Percentiles rank a stretch among this genome's conserved stretches.
Conservation (phyloP, 2,797 vertebrate species). For the Gallinago solitaria region DNA sequence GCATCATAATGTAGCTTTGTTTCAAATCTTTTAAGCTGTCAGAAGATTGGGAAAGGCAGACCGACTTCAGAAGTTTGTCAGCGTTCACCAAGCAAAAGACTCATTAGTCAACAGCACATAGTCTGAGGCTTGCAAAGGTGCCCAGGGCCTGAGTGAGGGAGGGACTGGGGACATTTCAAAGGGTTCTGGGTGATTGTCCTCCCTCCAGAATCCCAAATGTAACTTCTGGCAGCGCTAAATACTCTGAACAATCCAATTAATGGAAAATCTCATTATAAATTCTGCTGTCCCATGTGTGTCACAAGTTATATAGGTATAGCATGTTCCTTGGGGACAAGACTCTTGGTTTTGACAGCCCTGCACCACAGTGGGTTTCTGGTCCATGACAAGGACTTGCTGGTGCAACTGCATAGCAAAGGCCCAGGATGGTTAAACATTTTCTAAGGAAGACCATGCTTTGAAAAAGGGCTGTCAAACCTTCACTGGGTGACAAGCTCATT, state of each 20-base stretch:
- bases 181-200: not conserved
- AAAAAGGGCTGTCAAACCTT: not conserved
- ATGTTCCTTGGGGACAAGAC: not conserved
- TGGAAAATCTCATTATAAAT: not conserved
- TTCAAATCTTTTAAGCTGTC: constrained; percentile 60
- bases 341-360: not conserved
- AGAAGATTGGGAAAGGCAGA: constrained; percentile 8
- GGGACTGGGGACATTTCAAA: not conserved
- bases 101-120: not conserved
- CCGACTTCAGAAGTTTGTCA: constrained; percentile 21
- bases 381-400: not conserved
- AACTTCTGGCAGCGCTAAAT: not conserved
- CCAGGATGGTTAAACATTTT: not conserved
- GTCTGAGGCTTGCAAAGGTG: not conserved
- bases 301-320: not conserved
- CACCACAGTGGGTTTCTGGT: not conserved
- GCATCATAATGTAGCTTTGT: constrained; percentile 59
- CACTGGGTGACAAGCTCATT: not conserved
- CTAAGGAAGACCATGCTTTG: not conserved
- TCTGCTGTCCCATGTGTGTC: not conserved
- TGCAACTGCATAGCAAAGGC: not conserved
- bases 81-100: constrained; percentile 34
- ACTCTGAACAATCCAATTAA: not conserved
- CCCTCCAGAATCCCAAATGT: not conserved
- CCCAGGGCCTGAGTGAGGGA: not conserved